Evolutionary conservation across 2,888 invertebrate species (phyloP).

Genomic region (Dynastes hyllus): DNA sequence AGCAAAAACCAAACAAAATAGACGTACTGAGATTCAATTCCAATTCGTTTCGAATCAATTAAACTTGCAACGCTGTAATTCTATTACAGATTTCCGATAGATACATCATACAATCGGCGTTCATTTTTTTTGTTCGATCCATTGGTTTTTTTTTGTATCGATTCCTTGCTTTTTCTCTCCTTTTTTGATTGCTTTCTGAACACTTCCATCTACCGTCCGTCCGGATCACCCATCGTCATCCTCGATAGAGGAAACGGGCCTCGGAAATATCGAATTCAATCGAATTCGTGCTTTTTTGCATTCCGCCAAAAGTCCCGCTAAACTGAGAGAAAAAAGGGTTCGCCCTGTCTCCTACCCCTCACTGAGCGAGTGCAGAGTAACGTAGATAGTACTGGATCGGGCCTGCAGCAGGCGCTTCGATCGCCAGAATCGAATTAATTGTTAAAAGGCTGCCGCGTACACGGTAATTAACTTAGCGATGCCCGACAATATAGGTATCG

Average conservation of each 20-base stretch:
- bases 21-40: not conserved
- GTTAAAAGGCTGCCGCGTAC: conserved; percentile 39
- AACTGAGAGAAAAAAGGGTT: not conserved
- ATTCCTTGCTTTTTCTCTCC: not conserved
- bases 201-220: not conserved
- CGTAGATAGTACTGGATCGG: not conserved
- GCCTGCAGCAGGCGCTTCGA: not conserved
- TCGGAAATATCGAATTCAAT: not conserved
- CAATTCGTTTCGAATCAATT: not conserved
- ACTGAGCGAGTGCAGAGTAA: not conserved
- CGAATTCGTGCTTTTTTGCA: conserved; percentile 3
- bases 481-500: conserved; percentile 20
- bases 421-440: conserved; percentile 32
- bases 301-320: not conserved
- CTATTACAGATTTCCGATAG: conserved; percentile 1
- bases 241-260: too few species aligned
- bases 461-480: conserved; percentile 31
- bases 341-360: too few species aligned
- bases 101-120: not conserved
- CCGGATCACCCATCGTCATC: too few species aligned
- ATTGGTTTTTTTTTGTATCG: not conserved
- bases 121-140: not conserved
- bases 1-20: not conserved
- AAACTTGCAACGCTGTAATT: not conserved
- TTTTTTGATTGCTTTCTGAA: not conserved